Base-by-base conservation (phyloP, 1,140 invertebrate genomes). In the Macrobrachium rosenbergii region DNA sequence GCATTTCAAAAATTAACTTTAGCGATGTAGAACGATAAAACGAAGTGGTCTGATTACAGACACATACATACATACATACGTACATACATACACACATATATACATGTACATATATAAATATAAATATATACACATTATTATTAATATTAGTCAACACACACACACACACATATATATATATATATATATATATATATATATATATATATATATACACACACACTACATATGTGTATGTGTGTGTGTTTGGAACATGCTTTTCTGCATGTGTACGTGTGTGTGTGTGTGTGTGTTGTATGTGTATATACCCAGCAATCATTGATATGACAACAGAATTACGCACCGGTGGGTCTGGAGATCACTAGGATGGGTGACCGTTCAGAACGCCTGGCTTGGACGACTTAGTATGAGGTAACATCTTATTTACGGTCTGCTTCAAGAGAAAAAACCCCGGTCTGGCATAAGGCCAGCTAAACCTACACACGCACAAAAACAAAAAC, bases 151-250 rank as follows among this genome's bases (percentile, higher is more conserved):
- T n/a, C n/a, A n/a, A n/a, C 14, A 45, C 11, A 8, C 37, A 43
- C 37, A 43, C 37, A 75, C 37, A 75, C 37, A 43, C 37, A 75
- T 75, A 43, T 75, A 75, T 75, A 43, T 75, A 75, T 75, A 43
- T 75, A 75, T 75, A 43, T 75, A 75, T 75, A 43, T 75, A 75
- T 75, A 43, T 75, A 75, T 75, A 43, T 75, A 75, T 75, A 43
- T 75, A 75, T 75, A 43, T 75, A 75, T 75, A 43, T 75, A 75
- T 75, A 43, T 75, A 75, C 14, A 43, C 37, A 75, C 37, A 43
- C 37, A 75, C n/a, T 75, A 43, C 37, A 75, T 45, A 43, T 81
- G 60, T 81, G 23, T 81, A 37, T 60, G 21, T 60, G 60, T 81
- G n/a, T n/a, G n/a, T n/a, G n/a, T n/a, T n/a, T n/a, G n/a, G n/a